A percentile compares a stretch with the other conserved stretches of the same genome.
phyloP scores from a whole-genome alignment of 2,113 vertebrate species.

The Formicarius rufipectus region DNA sequence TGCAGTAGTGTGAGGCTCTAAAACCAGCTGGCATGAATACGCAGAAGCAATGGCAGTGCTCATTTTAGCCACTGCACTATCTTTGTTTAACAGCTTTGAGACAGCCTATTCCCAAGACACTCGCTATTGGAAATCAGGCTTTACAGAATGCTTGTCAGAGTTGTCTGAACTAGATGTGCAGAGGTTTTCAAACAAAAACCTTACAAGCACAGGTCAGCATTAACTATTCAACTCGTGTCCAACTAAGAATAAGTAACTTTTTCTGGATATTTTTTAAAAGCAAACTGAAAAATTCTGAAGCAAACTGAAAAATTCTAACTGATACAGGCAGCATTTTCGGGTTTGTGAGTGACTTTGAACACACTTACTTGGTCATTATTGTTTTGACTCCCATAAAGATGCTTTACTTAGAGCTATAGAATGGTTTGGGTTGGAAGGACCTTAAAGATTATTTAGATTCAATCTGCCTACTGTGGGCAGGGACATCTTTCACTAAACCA shows the following conservation, averaged over 20 bases:
- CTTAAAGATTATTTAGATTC: neutral
- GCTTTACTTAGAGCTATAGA: neutral
- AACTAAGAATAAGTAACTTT: neutral
- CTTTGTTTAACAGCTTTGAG: neutral
- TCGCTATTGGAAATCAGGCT: neutral
- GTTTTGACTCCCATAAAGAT: neutral
- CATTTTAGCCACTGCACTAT: neutral
- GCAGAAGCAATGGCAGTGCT: fast-evolving
- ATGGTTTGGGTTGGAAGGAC: neutral
- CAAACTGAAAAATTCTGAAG: no score
- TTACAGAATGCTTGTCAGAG: neutral
- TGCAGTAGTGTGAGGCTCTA: fast-evolving
- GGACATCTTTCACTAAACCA: neutral
- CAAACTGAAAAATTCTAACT: neutral
- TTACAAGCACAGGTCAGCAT: neutral
- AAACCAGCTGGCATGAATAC: neutral
- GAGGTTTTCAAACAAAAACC: neutral
- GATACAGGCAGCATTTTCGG: neutral
- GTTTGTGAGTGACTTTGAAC: neutral
- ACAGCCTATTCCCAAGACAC: neutral
- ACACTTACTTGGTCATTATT: neutral
- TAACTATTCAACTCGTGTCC: neutral
- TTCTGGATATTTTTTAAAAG: neutral
- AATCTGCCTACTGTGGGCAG: neutral
- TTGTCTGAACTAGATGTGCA: neutral